phyloP scores from a whole-genome alignment of 1,140 invertebrate genomes.

The Drosophila burlai region DNA sequence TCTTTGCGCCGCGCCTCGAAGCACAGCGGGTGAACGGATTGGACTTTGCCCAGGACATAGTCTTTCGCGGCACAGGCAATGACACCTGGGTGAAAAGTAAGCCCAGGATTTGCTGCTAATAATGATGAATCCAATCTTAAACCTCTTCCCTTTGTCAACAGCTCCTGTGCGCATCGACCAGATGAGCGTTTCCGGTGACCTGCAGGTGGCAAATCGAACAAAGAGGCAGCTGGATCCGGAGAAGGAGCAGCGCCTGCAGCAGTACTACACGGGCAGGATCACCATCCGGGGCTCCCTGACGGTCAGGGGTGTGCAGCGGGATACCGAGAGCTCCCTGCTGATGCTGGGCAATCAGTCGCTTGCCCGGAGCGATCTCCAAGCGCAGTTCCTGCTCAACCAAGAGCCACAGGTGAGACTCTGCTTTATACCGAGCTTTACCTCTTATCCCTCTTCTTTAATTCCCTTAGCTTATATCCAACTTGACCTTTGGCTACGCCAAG shows the following conservation, averaged over 20 bases:
- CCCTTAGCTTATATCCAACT: constrained; percentile 33
- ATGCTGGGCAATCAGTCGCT: constrained; percentile 50
- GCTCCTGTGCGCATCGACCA: constrained; percentile 72
- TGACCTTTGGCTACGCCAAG: constrained; percentile 61
- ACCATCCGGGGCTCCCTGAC: constrained; percentile 63
- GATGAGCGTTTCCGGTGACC: constrained; percentile 61
- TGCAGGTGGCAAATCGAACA: constrained; percentile 44
- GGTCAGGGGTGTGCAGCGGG: constrained; percentile 52
- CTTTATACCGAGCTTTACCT: no score
- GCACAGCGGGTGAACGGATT: constrained; percentile 63
- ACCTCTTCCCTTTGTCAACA: neutral
- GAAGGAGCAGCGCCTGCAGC: constrained; percentile 42
- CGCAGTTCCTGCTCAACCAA: constrained; percentile 44
- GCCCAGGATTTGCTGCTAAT: fast-evolving
- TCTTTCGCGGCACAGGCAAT: constrained; percentile 43
- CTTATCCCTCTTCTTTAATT: neutral
- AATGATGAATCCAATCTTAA: neutral
- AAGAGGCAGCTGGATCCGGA: constrained; percentile 3
- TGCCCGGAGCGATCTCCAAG: constrained; percentile 22
- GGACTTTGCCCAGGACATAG: constrained; percentile 71
- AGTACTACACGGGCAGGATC: constrained; percentile 71
- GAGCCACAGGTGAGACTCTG: constrained; percentile 48
- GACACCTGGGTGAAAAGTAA: constrained; percentile 67
- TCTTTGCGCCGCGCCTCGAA: constrained; percentile 59
- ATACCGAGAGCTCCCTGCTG: constrained; percentile 29